phyloP scores from a whole-genome alignment of 2,113 vertebrate species.

The Bungarus multicinctus region DNA sequence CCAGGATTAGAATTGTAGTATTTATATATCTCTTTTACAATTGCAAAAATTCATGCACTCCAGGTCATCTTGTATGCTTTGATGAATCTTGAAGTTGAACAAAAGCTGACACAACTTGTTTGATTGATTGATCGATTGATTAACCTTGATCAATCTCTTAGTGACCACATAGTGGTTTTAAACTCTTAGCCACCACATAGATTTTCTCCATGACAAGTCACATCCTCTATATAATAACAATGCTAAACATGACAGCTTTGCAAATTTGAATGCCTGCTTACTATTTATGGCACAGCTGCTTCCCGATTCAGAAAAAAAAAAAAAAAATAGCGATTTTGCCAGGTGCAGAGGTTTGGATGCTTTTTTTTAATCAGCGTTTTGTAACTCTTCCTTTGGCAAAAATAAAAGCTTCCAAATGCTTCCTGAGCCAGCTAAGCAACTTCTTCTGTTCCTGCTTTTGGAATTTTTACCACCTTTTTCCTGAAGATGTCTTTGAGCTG shows the following conservation, averaged over 20 bases:
- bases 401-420: background rate
- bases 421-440: background rate
- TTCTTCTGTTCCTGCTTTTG: background rate
- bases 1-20: background rate
- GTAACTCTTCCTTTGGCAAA: background rate
- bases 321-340: background rate
- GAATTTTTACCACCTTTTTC: background rate
- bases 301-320: background rate
- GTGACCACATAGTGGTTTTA: background rate
- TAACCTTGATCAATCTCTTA: background rate
- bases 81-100: background rate
- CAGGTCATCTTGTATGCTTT: background rate
- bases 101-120: background rate
- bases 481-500: background rate
- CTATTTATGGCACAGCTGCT: background rate
- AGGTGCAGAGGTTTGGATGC: background rate
- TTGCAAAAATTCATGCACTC: no score
- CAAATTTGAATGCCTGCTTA: background rate
- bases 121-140: background rate
- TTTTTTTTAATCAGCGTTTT: background rate
- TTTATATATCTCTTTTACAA: background rate
- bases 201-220: background rate
- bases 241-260: background rate
- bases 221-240: background rate
- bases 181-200: background rate